phyloP scores from a whole-genome alignment of 2,113 vertebrate genomes.

The Propithecus coquereli region DNA sequence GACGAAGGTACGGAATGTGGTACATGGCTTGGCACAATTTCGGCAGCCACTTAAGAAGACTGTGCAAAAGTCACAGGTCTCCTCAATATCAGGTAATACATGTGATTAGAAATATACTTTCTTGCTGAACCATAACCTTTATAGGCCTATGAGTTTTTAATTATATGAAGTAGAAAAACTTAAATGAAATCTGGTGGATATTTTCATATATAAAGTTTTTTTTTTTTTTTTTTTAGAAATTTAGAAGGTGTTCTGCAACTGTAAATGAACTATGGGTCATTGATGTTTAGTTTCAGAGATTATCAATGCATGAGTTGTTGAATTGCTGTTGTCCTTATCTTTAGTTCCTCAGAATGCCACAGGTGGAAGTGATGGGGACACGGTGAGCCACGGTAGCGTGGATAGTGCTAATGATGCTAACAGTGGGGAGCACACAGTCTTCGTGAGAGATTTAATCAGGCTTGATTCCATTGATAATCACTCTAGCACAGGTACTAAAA shows the following conservation, averaged over 20 bases:
- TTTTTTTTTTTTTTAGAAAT: background rate
- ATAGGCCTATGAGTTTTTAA: constrained; percentile 27
- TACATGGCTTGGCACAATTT: constrained; percentile 92
- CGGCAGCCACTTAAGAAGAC: constrained; percentile 85
- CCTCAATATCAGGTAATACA: constrained; percentile 85
- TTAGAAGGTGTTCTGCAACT: constrained; percentile 44
- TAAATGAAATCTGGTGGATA: constrained; percentile 24
- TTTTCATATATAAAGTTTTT: background rate
- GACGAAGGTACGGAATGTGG: constrained; percentile 94
- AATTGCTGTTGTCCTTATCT: constrained; percentile 78
- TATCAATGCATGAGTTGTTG: constrained; percentile 67
- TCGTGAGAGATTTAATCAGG: constrained; percentile 85
- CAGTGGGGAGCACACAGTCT: constrained; percentile 87
- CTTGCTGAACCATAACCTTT: constrained; percentile 48
- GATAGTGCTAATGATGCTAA: constrained; percentile 92
- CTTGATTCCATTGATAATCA: constrained; percentile 87
- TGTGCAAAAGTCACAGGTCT: constrained; percentile 69
- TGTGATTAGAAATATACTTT: constrained; percentile 39
- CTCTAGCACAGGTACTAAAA: constrained; percentile 90
- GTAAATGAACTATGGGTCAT: constrained; percentile 60
- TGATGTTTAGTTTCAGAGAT: constrained; percentile 55
- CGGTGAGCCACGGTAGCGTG: constrained; percentile 90
- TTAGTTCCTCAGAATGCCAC: constrained; percentile 80
- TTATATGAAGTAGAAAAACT: constrained; percentile 11
- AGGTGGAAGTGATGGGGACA: constrained; percentile 87